Conservation (phyloP, 2,113 vertebrate species). For the Cyphomyrus discorhynchus region DNA sequence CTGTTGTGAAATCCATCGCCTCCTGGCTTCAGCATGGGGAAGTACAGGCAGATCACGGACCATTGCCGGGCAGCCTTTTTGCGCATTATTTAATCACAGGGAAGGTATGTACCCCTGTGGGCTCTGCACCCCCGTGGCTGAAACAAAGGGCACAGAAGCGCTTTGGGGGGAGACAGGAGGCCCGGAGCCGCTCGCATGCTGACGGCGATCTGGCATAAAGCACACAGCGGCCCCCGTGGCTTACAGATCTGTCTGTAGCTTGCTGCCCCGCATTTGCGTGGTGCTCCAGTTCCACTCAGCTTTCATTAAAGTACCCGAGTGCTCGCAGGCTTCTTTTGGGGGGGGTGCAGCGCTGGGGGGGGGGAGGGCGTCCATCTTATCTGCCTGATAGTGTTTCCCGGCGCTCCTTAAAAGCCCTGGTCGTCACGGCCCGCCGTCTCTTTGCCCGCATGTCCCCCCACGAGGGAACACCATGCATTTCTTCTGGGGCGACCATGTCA, state of each 20-base stretch:
- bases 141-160: neutral
- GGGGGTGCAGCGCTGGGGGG: neutral
- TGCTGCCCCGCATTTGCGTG: neutral
- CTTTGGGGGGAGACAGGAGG: neutral
- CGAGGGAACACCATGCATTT: neutral
- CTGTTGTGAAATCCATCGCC: neutral
- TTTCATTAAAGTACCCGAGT: constrained; percentile 27
- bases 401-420: constrained; percentile 26
- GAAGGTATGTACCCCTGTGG: neutral
- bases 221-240: neutral
- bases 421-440: neutral
- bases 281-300: neutral
- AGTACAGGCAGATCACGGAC: neutral
- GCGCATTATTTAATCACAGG: neutral
- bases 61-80: neutral
- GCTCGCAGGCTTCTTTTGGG: constrained; percentile 27
- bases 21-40: neutral
- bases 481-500: neutral
- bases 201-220: neutral
- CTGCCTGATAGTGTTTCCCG: constrained; percentile 27
- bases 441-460: neutral
- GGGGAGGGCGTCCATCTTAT: constrained; percentile 29
- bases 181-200: neutral
- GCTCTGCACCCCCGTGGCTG: neutral
- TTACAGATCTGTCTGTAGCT: neutral